These are phyloP conservation scores for Athripsodes cinereus DNA, from an alignment of 2,888 invertebrate genomes.

Conservation along the genomic window DNA sequence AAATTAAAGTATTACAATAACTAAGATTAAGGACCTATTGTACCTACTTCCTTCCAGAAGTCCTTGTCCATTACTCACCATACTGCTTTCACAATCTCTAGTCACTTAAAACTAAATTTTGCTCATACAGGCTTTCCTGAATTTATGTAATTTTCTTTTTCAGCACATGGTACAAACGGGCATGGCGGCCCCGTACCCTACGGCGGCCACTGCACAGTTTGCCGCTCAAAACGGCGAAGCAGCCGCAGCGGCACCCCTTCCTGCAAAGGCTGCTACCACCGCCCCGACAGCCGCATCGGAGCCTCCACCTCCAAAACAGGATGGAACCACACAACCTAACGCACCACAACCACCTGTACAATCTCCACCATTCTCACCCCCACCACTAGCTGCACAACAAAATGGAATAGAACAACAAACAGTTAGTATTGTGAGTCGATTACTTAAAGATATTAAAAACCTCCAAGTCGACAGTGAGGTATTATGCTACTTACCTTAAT, in stretches of 20 bases:
- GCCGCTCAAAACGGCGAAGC: conserved; percentile 47
- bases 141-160: no score
- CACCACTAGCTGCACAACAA: conserved; percentile 29
- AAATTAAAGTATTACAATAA: no score
- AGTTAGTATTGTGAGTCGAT: conserved; percentile 39
- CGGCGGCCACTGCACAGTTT: conserved; percentile 58
- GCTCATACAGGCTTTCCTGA: no score
- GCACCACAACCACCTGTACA: conserved; percentile 41
- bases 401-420: conserved; percentile 58
- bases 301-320: conserved; percentile 51
- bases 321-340: conserved; percentile 44
- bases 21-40: no score
- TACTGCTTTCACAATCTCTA: no score
- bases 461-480: background rate
- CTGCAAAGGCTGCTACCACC: conserved; percentile 42
- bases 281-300: conserved; percentile 41
- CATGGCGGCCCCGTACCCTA: conserved; percentile 69
- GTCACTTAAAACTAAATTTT: no score
- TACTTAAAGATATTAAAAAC: background rate
- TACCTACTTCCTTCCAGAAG: no score
- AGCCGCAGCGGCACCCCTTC: conserved; percentile 42
- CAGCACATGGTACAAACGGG: conserved; percentile 95
- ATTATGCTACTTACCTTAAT: no score
- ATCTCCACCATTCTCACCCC: conserved; percentile 42
- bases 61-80: no score